These are phyloP conservation scores for Batillaria attramentaria DNA, from an alignment of 1,140 invertebrate genomes.

Conservation along the genomic window DNA sequence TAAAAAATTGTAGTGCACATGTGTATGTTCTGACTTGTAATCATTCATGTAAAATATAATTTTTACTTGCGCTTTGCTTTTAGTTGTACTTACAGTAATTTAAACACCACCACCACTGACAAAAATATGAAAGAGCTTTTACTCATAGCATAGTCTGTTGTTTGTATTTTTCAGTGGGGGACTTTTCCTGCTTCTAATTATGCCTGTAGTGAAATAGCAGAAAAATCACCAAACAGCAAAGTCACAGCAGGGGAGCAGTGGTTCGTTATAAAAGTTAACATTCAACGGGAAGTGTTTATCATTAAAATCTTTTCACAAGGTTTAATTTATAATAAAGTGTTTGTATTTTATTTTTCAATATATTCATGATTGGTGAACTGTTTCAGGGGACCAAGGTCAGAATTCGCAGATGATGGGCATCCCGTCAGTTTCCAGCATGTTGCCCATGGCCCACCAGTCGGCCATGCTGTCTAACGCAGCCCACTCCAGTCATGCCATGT, in stretches of 20 bases:
- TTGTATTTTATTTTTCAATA: neutral
- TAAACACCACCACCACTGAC: no score
- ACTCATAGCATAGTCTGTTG: no score
- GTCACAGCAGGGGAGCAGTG: neutral
- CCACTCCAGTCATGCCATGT: slow-evolving; percentile 17
- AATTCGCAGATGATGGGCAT: neutral
- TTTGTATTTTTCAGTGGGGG: no score
- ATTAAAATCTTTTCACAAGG: neutral
- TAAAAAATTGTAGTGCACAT: no score
- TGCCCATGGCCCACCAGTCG: slow-evolving; percentile 27
- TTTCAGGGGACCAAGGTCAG: neutral
- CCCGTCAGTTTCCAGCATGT: slow-evolving; percentile 17
- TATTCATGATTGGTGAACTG: neutral
- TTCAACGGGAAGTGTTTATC: neutral
- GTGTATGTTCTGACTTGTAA: no score
- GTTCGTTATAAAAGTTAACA: neutral
- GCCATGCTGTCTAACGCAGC: slow-evolving; percentile 9
- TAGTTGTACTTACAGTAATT: no score
- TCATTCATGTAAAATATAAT: neutral
- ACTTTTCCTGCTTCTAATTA: no score
- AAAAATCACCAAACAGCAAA: no score
- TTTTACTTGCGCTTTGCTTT: neutral
- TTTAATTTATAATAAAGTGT: neutral
- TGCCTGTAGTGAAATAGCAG: no score
- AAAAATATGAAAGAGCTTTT: no score